Evolutionary conservation across 2,888 invertebrate species (phyloP), one percentile per base, ranked within the genome.

Genomic region (Hirtodrosophila cameraria): DNA sequence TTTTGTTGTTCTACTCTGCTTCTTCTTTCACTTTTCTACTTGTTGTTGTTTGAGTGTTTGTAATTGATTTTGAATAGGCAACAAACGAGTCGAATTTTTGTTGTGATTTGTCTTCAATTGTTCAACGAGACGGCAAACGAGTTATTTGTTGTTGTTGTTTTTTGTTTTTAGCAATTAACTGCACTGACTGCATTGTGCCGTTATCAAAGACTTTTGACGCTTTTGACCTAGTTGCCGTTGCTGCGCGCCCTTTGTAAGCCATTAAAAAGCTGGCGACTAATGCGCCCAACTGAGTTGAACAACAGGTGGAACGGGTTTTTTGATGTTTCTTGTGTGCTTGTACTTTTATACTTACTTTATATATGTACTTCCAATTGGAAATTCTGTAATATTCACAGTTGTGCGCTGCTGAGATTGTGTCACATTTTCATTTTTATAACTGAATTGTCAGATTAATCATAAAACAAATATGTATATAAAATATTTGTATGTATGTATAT

Each of bases 101-200:
- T 39, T 53, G 20, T 62, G 68, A 71, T 71, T 78, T 72, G 43
- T 62, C 64, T 67, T 77, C 66, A 75, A 77, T 78, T 74, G 68
- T 67, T 65, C 59, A 57, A 63, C n/a, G 36, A 38, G 52, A 65
- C 57, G 61, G 54, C 54, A 58, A 71, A 59, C 58, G 60, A 38
- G 65, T 60, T 70, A 50, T 59, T 27, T n/a, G n/a, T n/a, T n/a
- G n/a, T n/a, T n/a, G n/a, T n/a, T n/a, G n/a, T n/a, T n/a, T n/a
- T n/a, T 64, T 45, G 65, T 60, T 70, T 50, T 60, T 28, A 48
- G 52, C 55, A 70, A 60, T 71, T 65, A 60, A 13, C 45, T 20
- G 8, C 38, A 45, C 45, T 20, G 42, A n/a, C 28, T n/a, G n/a
- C n/a, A 33, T 46, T 48, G 38, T 43, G 13, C 42, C 35, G 33